Percentiles rank a stretch among this genome's conserved stretches.
phyloP scores from a whole-genome alignment of 2,888 invertebrate species.

The Dryomyza anilis region DNA sequence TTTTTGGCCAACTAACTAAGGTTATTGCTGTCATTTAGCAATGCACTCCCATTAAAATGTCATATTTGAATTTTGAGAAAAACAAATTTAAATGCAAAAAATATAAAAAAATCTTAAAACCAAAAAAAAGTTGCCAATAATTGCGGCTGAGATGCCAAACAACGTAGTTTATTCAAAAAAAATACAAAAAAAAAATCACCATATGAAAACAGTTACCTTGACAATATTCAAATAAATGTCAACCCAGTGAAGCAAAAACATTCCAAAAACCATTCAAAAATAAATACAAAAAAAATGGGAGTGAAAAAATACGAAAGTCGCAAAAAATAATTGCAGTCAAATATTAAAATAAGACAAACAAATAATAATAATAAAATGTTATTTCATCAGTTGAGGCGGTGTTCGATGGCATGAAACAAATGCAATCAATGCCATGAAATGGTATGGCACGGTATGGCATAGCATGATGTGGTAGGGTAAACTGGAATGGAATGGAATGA shows the following conservation, averaged over 20 bases:
- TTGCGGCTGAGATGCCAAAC: too few species aligned
- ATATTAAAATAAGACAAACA: not conserved
- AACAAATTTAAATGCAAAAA: too few species aligned
- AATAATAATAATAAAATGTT: slow-evolving; percentile 1
- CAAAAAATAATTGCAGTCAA: slow-evolving; percentile 4
- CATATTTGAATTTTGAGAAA: too few species aligned
- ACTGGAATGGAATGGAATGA: too few species aligned
- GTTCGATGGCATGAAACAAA: not conserved
- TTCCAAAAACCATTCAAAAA: not conserved
- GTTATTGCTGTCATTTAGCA: too few species aligned
- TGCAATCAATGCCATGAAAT: slow-evolving; percentile 2
- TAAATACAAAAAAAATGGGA: not conserved
- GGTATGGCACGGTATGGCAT: too few species aligned
- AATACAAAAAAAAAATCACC: not conserved
- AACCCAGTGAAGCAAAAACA: slow-evolving; percentile 13
- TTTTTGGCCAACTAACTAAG: too few species aligned
- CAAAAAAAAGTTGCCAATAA: too few species aligned
- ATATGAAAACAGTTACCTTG: slow-evolving; percentile 5
- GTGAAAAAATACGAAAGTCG: not conserved
- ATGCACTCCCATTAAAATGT: too few species aligned
- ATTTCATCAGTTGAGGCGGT: slow-evolving; percentile 9
- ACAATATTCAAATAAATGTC: slow-evolving; percentile 24
- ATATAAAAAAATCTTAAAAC: too few species aligned
- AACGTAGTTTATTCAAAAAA: too few species aligned
- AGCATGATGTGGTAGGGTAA: too few species aligned